Percentiles rank a stretch among this genome's conserved stretches.
These are phyloP conservation scores for Drosophila funebris DNA, from an alignment of 1,140 invertebrate genomes.

Conservation along the genomic window DNA sequence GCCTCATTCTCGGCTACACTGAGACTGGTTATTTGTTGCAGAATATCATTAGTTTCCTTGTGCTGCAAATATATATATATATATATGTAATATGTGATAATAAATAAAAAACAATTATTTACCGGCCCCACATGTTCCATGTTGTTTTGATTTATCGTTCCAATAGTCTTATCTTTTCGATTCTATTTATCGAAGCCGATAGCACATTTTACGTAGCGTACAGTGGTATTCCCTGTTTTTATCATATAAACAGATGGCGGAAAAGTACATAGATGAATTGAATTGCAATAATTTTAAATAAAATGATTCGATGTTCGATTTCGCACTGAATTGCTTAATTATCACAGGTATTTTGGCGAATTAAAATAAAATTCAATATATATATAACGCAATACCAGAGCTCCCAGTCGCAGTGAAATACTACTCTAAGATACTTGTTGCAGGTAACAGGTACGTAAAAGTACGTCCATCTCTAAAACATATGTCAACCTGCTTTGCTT, in stretches of 20 bases:
- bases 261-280: not conserved
- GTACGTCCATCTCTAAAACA: slow-evolving; percentile 12
- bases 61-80: slow-evolving; percentile 11
- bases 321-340: no score
- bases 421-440: not conserved
- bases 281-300: not conserved
- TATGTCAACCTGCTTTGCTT: slow-evolving; percentile 21
- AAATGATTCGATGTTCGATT: not conserved
- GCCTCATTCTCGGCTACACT: slow-evolving; percentile 22
- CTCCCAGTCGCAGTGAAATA: not conserved
- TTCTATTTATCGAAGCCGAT: not conserved
- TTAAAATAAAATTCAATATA: no score
- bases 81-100: slow-evolving; percentile 8
- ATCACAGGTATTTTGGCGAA: no score
- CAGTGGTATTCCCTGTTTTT: not conserved
- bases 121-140: slow-evolving; percentile 58
- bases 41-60: slow-evolving; percentile 19
- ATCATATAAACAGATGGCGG: not conserved
- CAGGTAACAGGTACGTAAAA: not conserved
- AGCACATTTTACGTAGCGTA: not conserved
- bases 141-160: slow-evolving; percentile 10
- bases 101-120: slow-evolving; percentile 24
- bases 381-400: no score
- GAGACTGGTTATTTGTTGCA: slow-evolving; percentile 19
- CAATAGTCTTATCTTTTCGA: not conserved